Conservation (phyloP, 2,113 vertebrate genomes). For the Falcunculus frontatus region DNA sequence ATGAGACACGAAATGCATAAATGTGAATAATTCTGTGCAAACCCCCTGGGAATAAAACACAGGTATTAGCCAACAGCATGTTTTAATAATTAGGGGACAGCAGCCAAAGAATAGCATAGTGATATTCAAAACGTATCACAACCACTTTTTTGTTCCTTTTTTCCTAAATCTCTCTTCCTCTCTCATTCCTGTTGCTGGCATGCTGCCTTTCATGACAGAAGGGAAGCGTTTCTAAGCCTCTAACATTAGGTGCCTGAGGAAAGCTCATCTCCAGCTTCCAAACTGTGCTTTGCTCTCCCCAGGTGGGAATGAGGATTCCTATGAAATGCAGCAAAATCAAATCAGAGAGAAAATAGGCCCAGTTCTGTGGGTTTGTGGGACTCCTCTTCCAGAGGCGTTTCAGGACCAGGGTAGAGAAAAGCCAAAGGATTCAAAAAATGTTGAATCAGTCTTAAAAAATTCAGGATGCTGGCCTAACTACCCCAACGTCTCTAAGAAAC, state of each 20-base stretch:
- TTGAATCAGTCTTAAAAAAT: conserved; percentile 12
- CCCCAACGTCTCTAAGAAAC: neutral
- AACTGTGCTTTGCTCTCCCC: neutral
- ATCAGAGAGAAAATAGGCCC: neutral
- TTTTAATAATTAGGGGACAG: conserved; percentile 38
- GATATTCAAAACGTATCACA: neutral
- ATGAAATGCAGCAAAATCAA: neutral
- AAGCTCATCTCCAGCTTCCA: neutral
- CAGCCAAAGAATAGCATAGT: neutral
- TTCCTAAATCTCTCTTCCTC: neutral
- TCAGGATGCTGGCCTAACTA: neutral
- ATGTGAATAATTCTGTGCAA: conserved; percentile 13
- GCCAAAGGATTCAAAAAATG: neutral
- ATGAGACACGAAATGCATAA: conserved; percentile 5
- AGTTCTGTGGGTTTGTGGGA: neutral
- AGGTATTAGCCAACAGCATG: neutral
- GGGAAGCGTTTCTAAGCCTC: neutral
- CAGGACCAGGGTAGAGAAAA: neutral
- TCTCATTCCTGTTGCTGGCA: neutral
- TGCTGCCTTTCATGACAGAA: neutral
- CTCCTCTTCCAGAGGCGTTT: neutral
- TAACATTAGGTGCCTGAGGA: neutral
- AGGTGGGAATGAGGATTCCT: neutral
- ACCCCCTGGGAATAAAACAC: neutral
- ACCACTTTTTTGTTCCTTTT: neutral